Evolutionary conservation across 2,888 invertebrate species (phyloP), one percentile per base, ranked within the genome.

Genomic region (Limnephilus rhombicus): DNA sequence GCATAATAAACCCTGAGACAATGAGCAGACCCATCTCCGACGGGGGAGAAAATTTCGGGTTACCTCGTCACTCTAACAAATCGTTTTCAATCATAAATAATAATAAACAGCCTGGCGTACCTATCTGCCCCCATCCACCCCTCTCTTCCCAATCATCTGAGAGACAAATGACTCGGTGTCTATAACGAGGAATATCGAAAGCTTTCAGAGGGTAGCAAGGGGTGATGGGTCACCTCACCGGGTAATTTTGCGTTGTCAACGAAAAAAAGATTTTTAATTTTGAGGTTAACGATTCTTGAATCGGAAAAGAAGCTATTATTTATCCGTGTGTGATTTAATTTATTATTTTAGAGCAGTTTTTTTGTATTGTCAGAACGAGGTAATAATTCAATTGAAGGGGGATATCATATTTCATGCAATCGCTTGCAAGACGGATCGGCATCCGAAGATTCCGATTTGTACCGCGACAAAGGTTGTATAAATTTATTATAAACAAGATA

Each of bases 21-120:
- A 91, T 91, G 86, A 91, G 81, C 29, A 85, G 85, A 91, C 85
- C 91, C 85, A 91, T 91, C 91, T 80, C 85, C 90, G 45, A 90
- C 90, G 83, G 83, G 41, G 81, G 82, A 49, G 83, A 82, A 83
- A 53, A 90, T 83, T 90, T 82, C 85, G 81, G 68, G 85, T 91
- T 80, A 91, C 91, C 91, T 91, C 91, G 81, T 91, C 85, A 89
- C 83, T 89, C 82, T 89, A 89, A 91, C 91, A 91, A 91, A 91
- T 91, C 89, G 91, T 91, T 91, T 91, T 91, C 88, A 91, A 91
- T 91, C 91, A 91, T 88, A 91, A 91, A 91, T 91, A 91, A 91
- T 91, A 91, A 91, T 91, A 91, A 91, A 91, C 91, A 91, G 68
- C 83, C 80, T 68, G 41, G 7, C 85, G 85, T n/a, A 13, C 90